phyloP scores from a whole-genome alignment of 2,113 vertebrate species.

The Lepus timidus region DNA sequence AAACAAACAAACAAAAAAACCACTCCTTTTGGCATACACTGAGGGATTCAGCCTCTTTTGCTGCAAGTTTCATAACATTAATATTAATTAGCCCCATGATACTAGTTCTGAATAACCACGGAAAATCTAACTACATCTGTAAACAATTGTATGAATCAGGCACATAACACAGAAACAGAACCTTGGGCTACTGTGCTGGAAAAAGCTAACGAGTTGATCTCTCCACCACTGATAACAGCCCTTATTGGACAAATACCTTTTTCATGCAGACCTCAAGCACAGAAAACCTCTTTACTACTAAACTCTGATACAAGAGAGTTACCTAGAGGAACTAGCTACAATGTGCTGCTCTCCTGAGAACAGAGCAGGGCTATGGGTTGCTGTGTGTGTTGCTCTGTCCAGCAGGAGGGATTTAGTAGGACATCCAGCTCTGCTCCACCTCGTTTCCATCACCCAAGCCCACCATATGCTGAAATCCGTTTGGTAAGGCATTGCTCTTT shows the following conservation, averaged over 20 bases:
- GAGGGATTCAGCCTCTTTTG: no score
- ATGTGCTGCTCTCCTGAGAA: not conserved
- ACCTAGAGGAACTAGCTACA: not conserved
- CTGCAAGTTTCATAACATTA: not conserved
- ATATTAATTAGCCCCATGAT: not conserved
- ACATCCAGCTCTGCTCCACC: accelerated
- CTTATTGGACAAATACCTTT: not conserved
- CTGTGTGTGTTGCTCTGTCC: accelerated
- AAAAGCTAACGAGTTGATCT: no score
- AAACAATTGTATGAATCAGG: no score
- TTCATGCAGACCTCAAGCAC: no score
- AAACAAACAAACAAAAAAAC: not conserved
- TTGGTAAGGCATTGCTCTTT: not conserved
- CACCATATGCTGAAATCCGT: accelerated
- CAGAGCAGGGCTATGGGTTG: accelerated
- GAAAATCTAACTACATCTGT: accelerated
- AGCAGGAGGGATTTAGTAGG: accelerated
- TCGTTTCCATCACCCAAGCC: not conserved
- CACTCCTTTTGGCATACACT: not conserved
- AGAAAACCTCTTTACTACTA: no score
- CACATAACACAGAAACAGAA: accelerated
- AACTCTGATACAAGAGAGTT: no score
- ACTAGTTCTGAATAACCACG: not conserved
- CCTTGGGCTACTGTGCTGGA: accelerated
- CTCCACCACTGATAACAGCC: accelerated